Evolutionary conservation across 2,113 vertebrate species (phyloP), one percentile per base, ranked within the genome.

Genomic region (Vulpes vulpes): DNA sequence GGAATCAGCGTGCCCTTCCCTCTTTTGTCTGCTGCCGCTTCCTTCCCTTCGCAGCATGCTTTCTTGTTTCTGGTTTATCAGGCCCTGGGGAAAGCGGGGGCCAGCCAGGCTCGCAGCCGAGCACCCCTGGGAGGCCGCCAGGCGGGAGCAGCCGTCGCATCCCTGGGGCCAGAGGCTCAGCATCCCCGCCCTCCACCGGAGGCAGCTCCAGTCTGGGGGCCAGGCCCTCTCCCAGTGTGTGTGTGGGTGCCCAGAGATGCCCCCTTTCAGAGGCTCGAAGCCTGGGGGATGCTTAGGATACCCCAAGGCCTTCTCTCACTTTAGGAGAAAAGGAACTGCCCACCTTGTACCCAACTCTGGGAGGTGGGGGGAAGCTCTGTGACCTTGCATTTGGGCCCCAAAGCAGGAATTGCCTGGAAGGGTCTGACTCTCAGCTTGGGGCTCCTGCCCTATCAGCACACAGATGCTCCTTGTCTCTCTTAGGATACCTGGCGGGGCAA

Each of bases 1-100:
- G 97, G 97, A 97, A 97, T 98, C 98, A 97, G 96, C 20, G 5
- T 96, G 97, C 97, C 97, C 97, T 98, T 98, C 98, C 98, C 98
- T 98, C 86, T 89, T 98, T 98, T 98, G 98, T 98, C 94, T 98
- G 94, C 78, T 27, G 95, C 71, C n/a, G 97, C 95, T 98, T 98
- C 98, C 98, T 98, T 98, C 96, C 97, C 97, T 88, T 96, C 91
- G 64, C 96, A 96, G 91, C 6, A 0, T 19, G 94, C 95, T 93
- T 74, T 95, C 97, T 97, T 96, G 95, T 96, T 96, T 96, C 96
- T 97, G 97, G 92, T 98, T 98, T 98, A 98, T 97, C 97, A 97
- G 97, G 97, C 97, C 97, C 97, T 97, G 91, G 97, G 97, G 97
- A 98, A 94, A 95, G 98, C 96, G 4, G 74, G 97, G 98, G 97